These are phyloP conservation scores for Falco biarmicus DNA, from an alignment of 2,797 vertebrate genomes.

Conservation along the genomic window DNA sequence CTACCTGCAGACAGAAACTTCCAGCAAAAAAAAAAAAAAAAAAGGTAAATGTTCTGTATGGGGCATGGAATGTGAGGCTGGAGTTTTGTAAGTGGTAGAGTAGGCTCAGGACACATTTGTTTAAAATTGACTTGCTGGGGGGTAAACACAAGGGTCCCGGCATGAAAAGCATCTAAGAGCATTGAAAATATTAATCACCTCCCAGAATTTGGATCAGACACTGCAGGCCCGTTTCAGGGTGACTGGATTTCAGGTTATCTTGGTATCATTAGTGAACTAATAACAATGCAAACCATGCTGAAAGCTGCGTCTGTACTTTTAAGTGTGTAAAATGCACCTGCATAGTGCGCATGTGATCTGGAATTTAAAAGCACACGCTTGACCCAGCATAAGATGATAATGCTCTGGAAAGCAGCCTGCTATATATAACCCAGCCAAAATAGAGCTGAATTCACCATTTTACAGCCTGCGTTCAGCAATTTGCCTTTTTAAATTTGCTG, in stretches of 20 bases:
- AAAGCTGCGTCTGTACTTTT: not conserved
- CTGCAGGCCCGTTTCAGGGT: not conserved
- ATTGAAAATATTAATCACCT: not conserved
- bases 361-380: not conserved
- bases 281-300: not conserved
- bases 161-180: not conserved
- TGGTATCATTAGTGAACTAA: not conserved
- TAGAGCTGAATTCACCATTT: not conserved
- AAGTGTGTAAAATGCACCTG: not conserved
- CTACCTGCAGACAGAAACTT: not conserved
- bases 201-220: not conserved
- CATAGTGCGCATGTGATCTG: not conserved
- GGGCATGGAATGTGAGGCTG: not conserved
- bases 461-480: not conserved
- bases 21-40: not conserved
- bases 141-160: not conserved
- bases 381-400: not conserved
- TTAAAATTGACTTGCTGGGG: not conserved
- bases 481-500: not conserved
- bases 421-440: constrained; percentile 5
- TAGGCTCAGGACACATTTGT: rapidly evolving
- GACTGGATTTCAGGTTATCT: not conserved
- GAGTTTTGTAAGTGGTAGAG: not conserved
- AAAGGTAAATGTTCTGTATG: not conserved
- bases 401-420: not conserved